These are phyloP conservation scores for Lymantria monacha DNA, from an alignment of 2,888 invertebrate genomes.

Conservation along the genomic window DNA sequence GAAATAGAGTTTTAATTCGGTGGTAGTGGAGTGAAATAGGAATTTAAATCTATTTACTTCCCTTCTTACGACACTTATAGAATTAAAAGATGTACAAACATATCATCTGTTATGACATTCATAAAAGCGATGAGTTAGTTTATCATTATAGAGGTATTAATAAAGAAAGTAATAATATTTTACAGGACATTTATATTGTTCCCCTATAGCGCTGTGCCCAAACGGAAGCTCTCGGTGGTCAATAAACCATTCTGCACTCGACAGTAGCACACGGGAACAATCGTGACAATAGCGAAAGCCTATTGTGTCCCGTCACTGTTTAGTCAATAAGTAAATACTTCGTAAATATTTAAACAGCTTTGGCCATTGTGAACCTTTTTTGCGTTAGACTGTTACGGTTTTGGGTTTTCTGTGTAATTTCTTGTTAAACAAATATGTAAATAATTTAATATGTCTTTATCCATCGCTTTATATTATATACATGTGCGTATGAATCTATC, in stretches of 20 bases:
- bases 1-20: no score
- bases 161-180: not conserved
- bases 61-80: no score
- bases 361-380: slow-evolving; percentile 25
- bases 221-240: slow-evolving; percentile 69
- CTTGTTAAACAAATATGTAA: not conserved
- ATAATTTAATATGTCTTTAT: not conserved
- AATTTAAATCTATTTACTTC: no score
- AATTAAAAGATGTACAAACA: no score
- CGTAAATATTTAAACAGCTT: slow-evolving; percentile 76
- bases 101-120: no score
- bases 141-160: no score
- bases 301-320: slow-evolving; percentile 68
- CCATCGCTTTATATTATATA: no score
- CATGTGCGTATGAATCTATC: no score
- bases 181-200: not conserved
- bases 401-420: slow-evolving; percentile 4
- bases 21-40: no score
- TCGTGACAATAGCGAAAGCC: slow-evolving; percentile 50
- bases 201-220: slow-evolving; percentile 11
- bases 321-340: slow-evolving; percentile 73
- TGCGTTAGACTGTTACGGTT: slow-evolving; percentile 6
- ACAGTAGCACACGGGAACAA: slow-evolving; percentile 33
- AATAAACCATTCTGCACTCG: slow-evolving; percentile 48
- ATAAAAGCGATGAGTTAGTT: no score